Base-by-base conservation (phyloP, 2,888 invertebrate genomes). In the Oconnorella tubifera region DNA sequence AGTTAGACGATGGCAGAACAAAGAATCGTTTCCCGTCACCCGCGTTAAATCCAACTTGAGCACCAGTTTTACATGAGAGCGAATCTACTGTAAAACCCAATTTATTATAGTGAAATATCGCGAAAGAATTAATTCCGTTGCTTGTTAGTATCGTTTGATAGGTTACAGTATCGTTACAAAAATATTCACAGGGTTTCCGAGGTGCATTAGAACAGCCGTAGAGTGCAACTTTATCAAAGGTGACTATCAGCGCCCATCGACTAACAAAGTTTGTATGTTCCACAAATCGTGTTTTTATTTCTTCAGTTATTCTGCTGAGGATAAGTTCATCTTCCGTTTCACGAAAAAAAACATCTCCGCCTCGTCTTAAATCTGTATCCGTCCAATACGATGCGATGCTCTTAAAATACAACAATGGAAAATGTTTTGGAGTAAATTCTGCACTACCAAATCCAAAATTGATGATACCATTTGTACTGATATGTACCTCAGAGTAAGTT, bases 31-130 rank as follows among this genome's bases (percentile, higher is more conserved):
- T 59, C 1, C 63, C 63, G 53, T 63, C 63, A 2, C 63, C 63
- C 2, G 63, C 63, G n/a, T 63, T 63, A 40, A 63, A 63, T 14
- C 63, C 63, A n/a, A 59, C 56, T 33, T 63, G 63, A 14, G 59
- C 63, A 32, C 23, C 6, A 1, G 51, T 33, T 51, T 6, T 19
- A 27, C 53, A 51, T 6, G 10, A 19, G 25, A 27, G 23, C 53
- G 53, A 23, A 6, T 27, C 53, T 4, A 6, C 25, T 25, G 53
- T 51, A 33, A 51, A 63, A 19, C 51, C 59, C 10, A 63, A 53
- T 32, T 51, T 59, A 33, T 59, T 49, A 53, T 51, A 63, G 2
- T 55, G 32, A 23, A 63, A 59, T 19, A 63, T 59, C 2, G 53
- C 63, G 48, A 63, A 63, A 1, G 63, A 63, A 28, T 63, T 4